A percentile compares a stretch with the other conserved stretches of the same genome.
Evolutionary conservation across 2,888 invertebrate genomes (phyloP).

Genomic region (Liopterus haemorrhoidalis): DNA sequence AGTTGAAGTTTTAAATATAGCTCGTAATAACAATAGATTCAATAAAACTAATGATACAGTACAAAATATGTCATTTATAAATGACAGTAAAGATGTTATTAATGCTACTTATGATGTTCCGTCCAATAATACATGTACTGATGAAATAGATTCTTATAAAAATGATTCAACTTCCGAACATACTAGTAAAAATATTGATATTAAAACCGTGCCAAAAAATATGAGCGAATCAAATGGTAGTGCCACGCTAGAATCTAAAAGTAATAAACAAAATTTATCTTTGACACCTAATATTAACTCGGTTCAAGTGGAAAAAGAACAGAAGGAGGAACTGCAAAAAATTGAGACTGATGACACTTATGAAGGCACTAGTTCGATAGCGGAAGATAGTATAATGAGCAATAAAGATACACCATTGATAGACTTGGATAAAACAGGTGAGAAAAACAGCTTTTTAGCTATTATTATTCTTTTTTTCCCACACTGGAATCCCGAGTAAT

Average conservation of each 20-base stretch:
- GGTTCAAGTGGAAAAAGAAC: background rate
- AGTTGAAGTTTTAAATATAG: conserved; percentile 39
- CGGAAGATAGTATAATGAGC: conserved; percentile 33
- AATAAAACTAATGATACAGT: conserved; percentile 12
- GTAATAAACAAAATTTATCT: background rate
- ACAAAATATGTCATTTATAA: too few species aligned
- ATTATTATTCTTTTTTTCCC: too few species aligned
- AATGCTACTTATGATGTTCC: conserved; percentile 17
- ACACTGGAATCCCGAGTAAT: too few species aligned
- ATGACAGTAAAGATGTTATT: conserved; percentile 6
- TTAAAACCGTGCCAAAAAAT: conserved; percentile 5
- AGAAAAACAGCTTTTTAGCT: too few species aligned
- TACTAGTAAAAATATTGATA: conserved; percentile 16
- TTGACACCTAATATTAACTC: background rate
- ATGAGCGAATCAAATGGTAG: background rate
- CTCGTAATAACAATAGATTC: conserved; percentile 29
- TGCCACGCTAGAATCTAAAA: background rate
- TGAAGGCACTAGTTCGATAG: conserved; percentile 39
- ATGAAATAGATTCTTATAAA: conserved; percentile 12
- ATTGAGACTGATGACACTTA: conserved; percentile 35
- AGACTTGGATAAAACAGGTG: conserved; percentile 24
- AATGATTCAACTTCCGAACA: conserved; percentile 9
- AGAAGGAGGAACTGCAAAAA: conserved; percentile 1
- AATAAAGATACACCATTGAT: conserved; percentile 19
- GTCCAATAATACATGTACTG: conserved; percentile 4